These are phyloP conservation scores for Epinephelus moara DNA, from an alignment of 2,113 vertebrate species.

Conservation along the genomic window DNA sequence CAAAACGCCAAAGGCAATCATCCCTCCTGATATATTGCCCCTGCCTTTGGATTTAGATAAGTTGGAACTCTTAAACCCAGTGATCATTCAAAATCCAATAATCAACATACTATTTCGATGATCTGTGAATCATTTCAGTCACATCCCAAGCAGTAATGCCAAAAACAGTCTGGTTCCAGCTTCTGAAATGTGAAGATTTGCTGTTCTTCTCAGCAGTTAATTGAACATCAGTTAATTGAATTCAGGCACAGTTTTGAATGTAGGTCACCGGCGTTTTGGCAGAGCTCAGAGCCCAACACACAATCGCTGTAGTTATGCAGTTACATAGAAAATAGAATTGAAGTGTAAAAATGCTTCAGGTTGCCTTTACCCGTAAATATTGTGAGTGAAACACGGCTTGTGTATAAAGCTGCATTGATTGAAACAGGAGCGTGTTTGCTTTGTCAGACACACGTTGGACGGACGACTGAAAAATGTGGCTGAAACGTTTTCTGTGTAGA, in stretches of 20 bases:
- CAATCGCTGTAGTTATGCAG: neutral
- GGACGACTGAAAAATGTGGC: neutral
- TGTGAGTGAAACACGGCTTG: neutral
- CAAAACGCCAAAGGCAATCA: neutral
- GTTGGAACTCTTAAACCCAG: neutral
- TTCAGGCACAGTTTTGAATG: constrained; percentile 40
- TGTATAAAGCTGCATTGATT: neutral
- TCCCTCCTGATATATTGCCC: neutral
- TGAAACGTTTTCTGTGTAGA: constrained; percentile 14
- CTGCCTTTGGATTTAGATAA: neutral
- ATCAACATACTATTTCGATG: too few species aligned
- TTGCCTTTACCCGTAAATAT: neutral
- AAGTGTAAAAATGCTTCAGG: neutral
- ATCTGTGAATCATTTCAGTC: too few species aligned
- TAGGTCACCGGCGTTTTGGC: constrained; percentile 40
- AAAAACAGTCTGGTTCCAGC: neutral
- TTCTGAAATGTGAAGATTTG: neutral
- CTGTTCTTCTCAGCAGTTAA: neutral
- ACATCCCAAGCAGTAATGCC: neutral
- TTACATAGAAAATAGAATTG: neutral
- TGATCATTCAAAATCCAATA: too few species aligned
- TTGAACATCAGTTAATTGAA: constrained; percentile 30
- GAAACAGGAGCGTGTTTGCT: neutral
- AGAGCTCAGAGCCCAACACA: constrained; percentile 3
- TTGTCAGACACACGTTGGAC: neutral